Conservation (phyloP, 2,888 invertebrate species). For the Acleris cristana region DNA sequence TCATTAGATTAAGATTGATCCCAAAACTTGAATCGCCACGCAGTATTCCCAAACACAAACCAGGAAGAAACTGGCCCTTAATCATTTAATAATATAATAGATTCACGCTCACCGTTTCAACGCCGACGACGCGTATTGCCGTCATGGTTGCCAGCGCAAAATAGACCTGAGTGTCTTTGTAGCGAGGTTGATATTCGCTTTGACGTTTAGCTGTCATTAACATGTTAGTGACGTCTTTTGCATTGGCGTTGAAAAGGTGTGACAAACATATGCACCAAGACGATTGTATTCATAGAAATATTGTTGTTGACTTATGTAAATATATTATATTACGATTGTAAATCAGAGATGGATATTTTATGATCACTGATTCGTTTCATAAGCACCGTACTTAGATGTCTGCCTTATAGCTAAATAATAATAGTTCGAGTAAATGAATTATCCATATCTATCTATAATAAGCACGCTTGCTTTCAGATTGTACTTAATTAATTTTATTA, state of each 20-base stretch:
- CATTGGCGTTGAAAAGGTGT: too few species aligned
- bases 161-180: too few species aligned
- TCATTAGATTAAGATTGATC: conserved; percentile 62
- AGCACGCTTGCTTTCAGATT: conserved; percentile 38
- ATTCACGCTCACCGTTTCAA: not conserved
- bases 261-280: conserved; percentile 51
- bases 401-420: conserved; percentile 44
- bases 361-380: conserved; percentile 47
- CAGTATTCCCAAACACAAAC: conserved; percentile 33
- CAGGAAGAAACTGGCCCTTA: conserved; percentile 22
- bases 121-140: not conserved
- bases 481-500: conserved; percentile 72
- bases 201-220: too few species aligned
- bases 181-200: too few species aligned
- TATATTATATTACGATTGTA: conserved; percentile 37
- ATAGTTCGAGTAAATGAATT: conserved; percentile 32
- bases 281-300: conserved; percentile 52
- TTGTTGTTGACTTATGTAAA: conserved; percentile 58
- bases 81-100: not conserved
- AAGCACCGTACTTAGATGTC: conserved; percentile 51
- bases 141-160: too few species aligned
- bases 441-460: conserved; percentile 27
- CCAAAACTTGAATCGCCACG: conserved; percentile 65
- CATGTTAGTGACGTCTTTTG: too few species aligned
- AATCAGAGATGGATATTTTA: conserved; percentile 41